These are phyloP conservation scores for Apus apus DNA, from an alignment of 2,113 vertebrate species.

Conservation along the genomic window DNA sequence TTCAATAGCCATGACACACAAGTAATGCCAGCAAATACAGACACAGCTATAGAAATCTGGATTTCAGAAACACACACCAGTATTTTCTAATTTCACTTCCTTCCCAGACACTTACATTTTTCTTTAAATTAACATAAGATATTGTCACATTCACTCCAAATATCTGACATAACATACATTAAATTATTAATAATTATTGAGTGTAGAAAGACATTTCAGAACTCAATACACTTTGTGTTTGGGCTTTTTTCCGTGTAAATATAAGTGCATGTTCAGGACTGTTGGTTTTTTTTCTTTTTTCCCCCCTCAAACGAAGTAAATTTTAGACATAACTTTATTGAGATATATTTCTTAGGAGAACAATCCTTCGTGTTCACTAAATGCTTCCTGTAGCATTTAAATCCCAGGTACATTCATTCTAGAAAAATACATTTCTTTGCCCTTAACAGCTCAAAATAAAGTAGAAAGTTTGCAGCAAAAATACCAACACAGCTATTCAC, in stretches of 20 bases:
- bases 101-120: background rate
- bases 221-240: background rate
- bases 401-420: conserved; percentile 14
- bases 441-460: background rate
- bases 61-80: background rate
- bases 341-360: background rate
- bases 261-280: background rate
- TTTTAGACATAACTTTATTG: background rate
- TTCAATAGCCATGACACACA: background rate
- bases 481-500: background rate
- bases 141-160: background rate
- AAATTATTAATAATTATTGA: conserved; percentile 58
- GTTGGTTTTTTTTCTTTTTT: too few relatives aligned
- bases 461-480: conserved; percentile 1
- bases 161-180: conserved; percentile 3
- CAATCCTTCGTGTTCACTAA: background rate
- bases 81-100: background rate
- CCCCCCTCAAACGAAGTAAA: background rate
- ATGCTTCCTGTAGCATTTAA: background rate
- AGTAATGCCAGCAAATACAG: conserved; percentile 33
- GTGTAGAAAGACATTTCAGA: conserved; percentile 31
- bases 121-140: conserved; percentile 30
- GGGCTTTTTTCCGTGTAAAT: background rate
- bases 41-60: conserved; percentile 29
- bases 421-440: conserved; percentile 48